Evolutionary conservation across 64 coral and sea anemone genomes (phyloP).

Genomic region (Acropora yongei): DNA sequence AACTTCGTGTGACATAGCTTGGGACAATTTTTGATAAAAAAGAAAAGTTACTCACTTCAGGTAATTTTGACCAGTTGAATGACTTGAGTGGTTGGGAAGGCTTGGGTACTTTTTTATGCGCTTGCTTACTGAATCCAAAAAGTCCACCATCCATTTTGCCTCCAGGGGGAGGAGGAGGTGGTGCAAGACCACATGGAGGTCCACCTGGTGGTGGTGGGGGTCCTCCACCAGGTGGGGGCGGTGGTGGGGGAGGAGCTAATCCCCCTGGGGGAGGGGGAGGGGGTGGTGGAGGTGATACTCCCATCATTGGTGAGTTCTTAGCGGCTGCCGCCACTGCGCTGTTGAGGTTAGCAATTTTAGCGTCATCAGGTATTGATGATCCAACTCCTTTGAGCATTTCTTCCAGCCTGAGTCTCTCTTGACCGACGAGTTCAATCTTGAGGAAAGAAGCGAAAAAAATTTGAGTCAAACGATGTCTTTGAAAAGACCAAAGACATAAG

Average conservation of each 20-base stretch:
- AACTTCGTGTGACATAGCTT: no score
- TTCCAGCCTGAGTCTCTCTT: constrained; percentile 77
- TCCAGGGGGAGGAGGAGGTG: constrained; percentile 67
- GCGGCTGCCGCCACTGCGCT: constrained; percentile 66
- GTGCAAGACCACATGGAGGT: constrained; percentile 17
- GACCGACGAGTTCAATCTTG: constrained; percentile 82
- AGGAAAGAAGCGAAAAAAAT: neutral
- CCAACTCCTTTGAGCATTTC: constrained; percentile 95
- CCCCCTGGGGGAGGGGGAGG: constrained; percentile 69
- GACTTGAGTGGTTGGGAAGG: constrained; percentile 98
- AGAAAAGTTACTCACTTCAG: constrained; percentile 77
- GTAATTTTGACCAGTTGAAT: constrained; percentile 99
- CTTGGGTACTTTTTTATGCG: constrained; percentile 89
- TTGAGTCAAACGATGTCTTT: no score
- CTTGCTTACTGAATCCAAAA: constrained; percentile 72
- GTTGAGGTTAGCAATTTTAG: constrained; percentile 81
- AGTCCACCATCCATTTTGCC: constrained; percentile 40
- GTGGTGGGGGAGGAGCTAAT: constrained; percentile 59
- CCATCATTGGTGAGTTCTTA: constrained; percentile 71
- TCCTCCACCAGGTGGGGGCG: constrained; percentile 63
- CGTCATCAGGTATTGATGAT: constrained; percentile 92
- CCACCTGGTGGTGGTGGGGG: constrained; percentile 72
- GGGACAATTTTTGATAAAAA: neutral
- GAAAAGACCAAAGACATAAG: neutral
- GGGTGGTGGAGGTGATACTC: constrained; percentile 73